Conservation (phyloP, 1,140 invertebrate genomes). For the Trichonephila clavata region DNA sequence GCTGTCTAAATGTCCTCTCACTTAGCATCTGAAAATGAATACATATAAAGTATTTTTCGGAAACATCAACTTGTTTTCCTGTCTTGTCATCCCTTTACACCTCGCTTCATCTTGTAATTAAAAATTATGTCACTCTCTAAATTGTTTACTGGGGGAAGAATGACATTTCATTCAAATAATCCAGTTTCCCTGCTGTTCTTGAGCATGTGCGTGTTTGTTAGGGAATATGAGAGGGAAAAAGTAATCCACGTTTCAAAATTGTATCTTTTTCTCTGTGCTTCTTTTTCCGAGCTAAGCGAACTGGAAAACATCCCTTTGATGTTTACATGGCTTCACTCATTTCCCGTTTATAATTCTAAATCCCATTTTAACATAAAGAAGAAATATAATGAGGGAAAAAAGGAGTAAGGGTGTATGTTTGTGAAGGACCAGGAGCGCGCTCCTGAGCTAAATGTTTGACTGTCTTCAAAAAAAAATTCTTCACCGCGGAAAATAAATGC, state of each 20-base stretch:
- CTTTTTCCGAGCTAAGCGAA: background rate
- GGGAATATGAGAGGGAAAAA: background rate
- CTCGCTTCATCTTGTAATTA: background rate
- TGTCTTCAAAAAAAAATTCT: background rate
- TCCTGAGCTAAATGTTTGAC: background rate
- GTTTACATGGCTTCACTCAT: background rate
- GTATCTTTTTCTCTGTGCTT: background rate
- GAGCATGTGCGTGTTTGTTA: background rate
- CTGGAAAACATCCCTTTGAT: background rate
- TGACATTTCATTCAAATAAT: background rate
- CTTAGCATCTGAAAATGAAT: too few relatives aligned
- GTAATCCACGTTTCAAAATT: background rate
- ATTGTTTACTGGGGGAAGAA: background rate
- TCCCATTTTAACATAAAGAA: background rate
- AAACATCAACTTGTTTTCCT: background rate
- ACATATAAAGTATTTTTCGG: too few relatives aligned
- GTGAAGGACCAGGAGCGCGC: background rate
- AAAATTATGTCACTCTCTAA: background rate
- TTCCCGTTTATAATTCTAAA: constrained; percentile 25
- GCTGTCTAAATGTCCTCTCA: too few relatives aligned
- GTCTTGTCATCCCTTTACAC: background rate
- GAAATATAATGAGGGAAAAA: constrained; percentile 5
- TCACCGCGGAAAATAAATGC: background rate
- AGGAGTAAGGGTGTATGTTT: background rate
- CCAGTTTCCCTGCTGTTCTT: background rate